Conservation (phyloP, 2,888 invertebrate species). For the Calameuta pallipes region DNA sequence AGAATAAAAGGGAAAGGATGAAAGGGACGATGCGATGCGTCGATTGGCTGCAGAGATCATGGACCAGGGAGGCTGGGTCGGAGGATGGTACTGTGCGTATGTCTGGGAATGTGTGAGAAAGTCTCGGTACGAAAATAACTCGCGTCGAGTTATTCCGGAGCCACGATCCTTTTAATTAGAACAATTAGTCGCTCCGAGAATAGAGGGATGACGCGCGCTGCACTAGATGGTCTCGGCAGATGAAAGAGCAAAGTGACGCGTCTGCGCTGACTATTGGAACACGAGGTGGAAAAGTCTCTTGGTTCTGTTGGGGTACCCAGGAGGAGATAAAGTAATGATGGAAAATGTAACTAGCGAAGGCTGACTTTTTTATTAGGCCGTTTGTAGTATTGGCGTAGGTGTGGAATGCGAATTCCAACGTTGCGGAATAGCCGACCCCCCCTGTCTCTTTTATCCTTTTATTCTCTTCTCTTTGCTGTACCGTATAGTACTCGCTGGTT, state of each 20-base stretch:
- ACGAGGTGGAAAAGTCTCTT: neutral
- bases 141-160: conserved; percentile 53
- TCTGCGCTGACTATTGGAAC: neutral
- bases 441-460: neutral
- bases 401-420: neutral
- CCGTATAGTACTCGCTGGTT: neutral
- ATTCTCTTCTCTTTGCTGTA: neutral
- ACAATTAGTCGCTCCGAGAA: conserved; percentile 58
- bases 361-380: neutral
- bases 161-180: conserved; percentile 58
- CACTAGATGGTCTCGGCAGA: neutral
- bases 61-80: conserved; percentile 25
- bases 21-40: neutral
- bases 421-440: neutral
- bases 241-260: neutral
- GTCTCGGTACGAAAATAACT: conserved; percentile 54
- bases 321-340: neutral
- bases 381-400: neutral
- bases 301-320: neutral
- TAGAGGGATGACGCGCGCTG: conserved; percentile 52
- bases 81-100: conserved; percentile 25
- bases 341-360: neutral
- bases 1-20: neutral
- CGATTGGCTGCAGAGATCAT: conserved; percentile 12
- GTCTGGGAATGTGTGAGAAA: conserved; percentile 3